Base-by-base conservation (phyloP, 2,888 invertebrate species). In the Chrysolina oricalcia region DNA sequence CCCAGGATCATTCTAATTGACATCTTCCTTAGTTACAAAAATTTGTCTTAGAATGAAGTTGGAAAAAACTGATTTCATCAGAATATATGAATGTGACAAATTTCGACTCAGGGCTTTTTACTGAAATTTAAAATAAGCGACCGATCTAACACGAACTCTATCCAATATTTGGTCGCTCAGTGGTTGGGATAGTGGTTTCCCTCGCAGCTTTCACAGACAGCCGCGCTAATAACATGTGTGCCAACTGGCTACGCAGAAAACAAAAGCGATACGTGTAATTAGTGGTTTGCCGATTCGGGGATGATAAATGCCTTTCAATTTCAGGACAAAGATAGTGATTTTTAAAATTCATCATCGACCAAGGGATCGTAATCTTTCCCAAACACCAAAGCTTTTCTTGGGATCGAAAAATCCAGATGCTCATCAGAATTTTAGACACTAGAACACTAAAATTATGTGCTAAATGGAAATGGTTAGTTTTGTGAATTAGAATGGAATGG, bases 151-250 rank as follows among this genome's bases (percentile, higher is more conserved):
- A 53, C 53, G 53, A 23, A 21, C 11, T 21, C 10, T 10, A 17
- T 21, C 21, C 17, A 19, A 53, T 23, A 53, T 13, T 21, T 5
- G 43, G 43, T 43, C 43, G 43, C 11, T 8, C 19, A 17, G 11
- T 50, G 50, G 50, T 19, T 50, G 19, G 50, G 17, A 11, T 53
- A 10, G 53, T 53, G 53, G 48, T 48, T 48, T 17, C 17, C 17
- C n/a, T 48, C 11, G 9, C 21, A 53, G 10, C 10, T 53, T 53
- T 53, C 21, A 53, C 4, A 21, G 21, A 53, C 13, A 21, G 4
- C 53, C 21, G 53, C 53, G 21, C 21, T 53, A 23, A 53, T 21
- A 53, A 53, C 53, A 53, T 21, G 53, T 53, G 19, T 53, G 53
- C 21, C 19, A 53, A 53, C 53, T 19, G 53, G 2, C 4, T 53